These are phyloP conservation scores for Phenganax subtilis DNA, from an alignment of 92 coral and sea anemone genomes.

Conservation along the genomic window DNA sequence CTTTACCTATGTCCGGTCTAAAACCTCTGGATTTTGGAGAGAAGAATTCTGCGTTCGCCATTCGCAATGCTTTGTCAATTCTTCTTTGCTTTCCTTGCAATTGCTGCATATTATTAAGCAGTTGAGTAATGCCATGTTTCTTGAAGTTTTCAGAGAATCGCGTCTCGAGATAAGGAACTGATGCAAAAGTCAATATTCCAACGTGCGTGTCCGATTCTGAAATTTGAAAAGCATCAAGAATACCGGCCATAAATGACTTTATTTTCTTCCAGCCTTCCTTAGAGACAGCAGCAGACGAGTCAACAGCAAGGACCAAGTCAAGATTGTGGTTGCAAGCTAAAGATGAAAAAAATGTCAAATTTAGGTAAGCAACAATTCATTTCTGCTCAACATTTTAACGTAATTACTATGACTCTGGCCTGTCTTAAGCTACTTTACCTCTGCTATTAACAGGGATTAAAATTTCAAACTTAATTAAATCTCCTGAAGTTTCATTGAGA, in stretches of 20 bases:
- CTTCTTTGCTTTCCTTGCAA: constrained; percentile 36
- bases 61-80: constrained; percentile 32
- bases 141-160: constrained; percentile 19
- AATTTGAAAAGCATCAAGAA: constrained; percentile 35
- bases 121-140: constrained; percentile 21
- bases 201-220: constrained; percentile 32
- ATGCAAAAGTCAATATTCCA: constrained; percentile 23
- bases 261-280: constrained; percentile 35
- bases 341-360: not conserved
- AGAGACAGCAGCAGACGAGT: constrained; percentile 32
- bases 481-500: not conserved
- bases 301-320: constrained; percentile 38
- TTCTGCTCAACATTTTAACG: not conserved
- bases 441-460: not conserved
- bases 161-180: constrained; percentile 35
- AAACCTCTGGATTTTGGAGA: constrained; percentile 29
- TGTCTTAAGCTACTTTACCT: too few relatives aligned
- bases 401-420: too few relatives aligned
- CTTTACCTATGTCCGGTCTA: constrained; percentile 28
- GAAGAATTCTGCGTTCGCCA: constrained; percentile 39
- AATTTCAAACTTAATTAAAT: not conserved
- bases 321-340: constrained; percentile 35
- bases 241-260: constrained; percentile 22
- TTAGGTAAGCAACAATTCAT: not conserved
- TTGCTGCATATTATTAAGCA: constrained; percentile 37